Percentiles rank a stretch among this genome's conserved stretches.
These are phyloP conservation scores for Drosophila meridionalis DNA, from an alignment of 2,888 invertebrate species.

Conservation along the genomic window DNA sequence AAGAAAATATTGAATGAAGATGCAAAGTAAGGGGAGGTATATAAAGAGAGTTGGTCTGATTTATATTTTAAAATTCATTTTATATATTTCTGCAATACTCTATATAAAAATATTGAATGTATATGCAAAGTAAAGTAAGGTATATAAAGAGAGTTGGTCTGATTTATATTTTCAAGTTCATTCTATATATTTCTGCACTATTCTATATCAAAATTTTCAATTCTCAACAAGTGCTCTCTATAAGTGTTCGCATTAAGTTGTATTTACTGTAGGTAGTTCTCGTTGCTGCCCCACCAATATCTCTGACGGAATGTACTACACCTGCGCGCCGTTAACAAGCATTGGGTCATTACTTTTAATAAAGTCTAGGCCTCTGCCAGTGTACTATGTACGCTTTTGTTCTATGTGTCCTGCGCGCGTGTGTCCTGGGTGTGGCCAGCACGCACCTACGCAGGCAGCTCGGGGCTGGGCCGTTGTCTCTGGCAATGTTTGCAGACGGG, in stretches of 20 bases:
- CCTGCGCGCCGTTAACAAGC: conserved; percentile 47
- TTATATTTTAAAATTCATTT: no score
- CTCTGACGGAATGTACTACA: conserved; percentile 20
- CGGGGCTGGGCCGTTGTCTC: background rate
- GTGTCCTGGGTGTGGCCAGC: conserved; percentile 41
- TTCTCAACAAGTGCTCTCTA: background rate
- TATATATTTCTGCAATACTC: no score
- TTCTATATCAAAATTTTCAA: background rate
- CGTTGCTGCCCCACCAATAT: conserved; percentile 20
- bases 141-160: background rate
- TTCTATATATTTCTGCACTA: no score
- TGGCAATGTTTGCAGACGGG: conserved; percentile 26
- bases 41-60: background rate
- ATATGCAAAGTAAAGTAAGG: background rate
- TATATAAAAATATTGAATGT: background rate
- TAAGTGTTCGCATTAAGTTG: conserved; percentile 5
- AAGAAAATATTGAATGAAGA: no score
- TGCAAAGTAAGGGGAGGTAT: background rate
- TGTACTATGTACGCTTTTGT: conserved; percentile 18
- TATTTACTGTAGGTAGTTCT: conserved; percentile 29
- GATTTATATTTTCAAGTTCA: no score
- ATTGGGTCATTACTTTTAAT: conserved; percentile 71
- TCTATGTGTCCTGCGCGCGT: conserved; percentile 21
- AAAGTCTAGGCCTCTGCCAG: conserved; percentile 46
- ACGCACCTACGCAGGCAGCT: conserved; percentile 23